Base-by-base conservation (phyloP, 2,797 vertebrate genomes). In the Periophthalmus magnuspinnatus region DNA sequence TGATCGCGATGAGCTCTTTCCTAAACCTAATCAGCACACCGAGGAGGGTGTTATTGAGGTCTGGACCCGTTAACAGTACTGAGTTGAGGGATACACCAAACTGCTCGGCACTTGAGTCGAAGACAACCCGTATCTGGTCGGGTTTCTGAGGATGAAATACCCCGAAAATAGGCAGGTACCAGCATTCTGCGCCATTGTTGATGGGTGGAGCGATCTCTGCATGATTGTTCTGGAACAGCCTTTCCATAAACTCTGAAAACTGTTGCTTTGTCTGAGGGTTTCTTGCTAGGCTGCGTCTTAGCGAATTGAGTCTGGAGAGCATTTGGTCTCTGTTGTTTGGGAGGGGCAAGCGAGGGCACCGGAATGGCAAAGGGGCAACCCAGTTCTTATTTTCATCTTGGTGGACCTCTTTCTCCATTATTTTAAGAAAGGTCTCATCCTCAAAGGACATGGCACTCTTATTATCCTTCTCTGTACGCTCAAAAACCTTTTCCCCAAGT, bases 361-460 rank as follows among this genome's bases (percentile, higher is more conserved):
- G 65, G 62, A 80, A 80, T 21, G 72, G 76, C 6, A 84, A 11
- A 0, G 69, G 69, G 2, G 72, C 62, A 1, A 56, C n/a, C 73
- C 73, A 76, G 28, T 52, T 78, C 17, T 75, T 82, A 3, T 69
- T 5, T 6, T 67, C 59, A 45, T 80, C 71, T 54, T 16, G 28
- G 1, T 36, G 33, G 61, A 75, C 28, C 33, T 79, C 41, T 5
- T 48, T 13, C 11, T 79, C n/a, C 74, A 79, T 65, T 1, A 67
- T 41, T 0, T 69, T 33, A n/a, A 72, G 9, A 65, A 84, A 82
- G 0, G 5, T 22, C 21, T 71, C n/a, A 1, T 82, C 77, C 13
- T 84, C 59, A 1, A 84, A 74, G 5, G 73, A 81, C 38, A 71
- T 54, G 9, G 76, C 75, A 71, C 14, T 32, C 9, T 72, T 68